Conservation (phyloP, 1,140 invertebrate species). For the Heliothis subflexa region DNA sequence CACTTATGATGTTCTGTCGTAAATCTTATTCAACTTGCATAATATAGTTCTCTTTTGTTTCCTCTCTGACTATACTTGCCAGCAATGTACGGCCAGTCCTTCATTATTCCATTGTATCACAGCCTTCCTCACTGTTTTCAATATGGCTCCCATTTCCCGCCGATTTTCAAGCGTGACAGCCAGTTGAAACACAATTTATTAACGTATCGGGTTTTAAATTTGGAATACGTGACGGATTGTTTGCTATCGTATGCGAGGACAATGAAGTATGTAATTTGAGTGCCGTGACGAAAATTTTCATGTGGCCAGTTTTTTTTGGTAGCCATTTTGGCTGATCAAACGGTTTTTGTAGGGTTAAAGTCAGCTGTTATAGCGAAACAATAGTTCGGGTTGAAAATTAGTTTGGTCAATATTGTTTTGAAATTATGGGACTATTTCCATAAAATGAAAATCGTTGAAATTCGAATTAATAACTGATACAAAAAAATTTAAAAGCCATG, state of each 20-base stretch:
- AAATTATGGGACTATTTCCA: too few species aligned
- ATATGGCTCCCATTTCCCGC: constrained; percentile 2
- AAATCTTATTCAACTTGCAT: too few species aligned
- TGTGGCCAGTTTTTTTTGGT: not conserved
- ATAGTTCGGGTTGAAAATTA: not conserved
- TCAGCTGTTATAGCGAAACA: too few species aligned
- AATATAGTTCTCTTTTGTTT: not conserved
- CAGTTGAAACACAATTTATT: constrained; percentile 39
- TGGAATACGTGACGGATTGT: constrained; percentile 30
- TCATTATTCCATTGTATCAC: not conserved
- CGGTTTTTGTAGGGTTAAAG: not conserved
- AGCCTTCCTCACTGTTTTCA: not conserved
- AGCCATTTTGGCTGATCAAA: not conserved
- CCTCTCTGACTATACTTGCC: not conserved
- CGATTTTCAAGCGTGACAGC: constrained; percentile 22
- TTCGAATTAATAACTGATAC: too few species aligned
- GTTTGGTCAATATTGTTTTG: too few species aligned
- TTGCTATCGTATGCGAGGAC: constrained; percentile 25
- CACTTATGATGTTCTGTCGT: too few species aligned
- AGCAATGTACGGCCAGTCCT: not conserved
- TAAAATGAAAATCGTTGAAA: too few species aligned
- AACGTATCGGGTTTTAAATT: constrained; percentile 37
- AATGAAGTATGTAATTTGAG: constrained; percentile 28
- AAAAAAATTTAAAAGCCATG: too few species aligned
- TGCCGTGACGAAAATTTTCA: constrained; percentile 5